Conservation (phyloP, 2,888 invertebrate genomes). For the Eupithecia exiguata region DNA sequence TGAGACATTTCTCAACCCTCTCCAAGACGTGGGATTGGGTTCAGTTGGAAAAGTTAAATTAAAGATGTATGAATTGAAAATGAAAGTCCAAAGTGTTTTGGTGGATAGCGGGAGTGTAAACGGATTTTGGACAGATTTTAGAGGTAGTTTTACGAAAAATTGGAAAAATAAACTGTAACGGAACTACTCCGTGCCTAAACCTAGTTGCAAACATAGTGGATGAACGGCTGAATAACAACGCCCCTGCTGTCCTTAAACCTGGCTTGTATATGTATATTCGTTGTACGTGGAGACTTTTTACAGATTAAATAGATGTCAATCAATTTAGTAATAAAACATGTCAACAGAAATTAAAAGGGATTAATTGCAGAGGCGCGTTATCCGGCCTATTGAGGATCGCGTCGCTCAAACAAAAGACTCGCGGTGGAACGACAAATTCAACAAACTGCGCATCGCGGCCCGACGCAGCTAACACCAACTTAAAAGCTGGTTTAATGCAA, state of each 20-base stretch:
- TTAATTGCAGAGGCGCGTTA: not conserved
- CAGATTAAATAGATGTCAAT: not conserved
- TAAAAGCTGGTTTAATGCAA: slow-evolving; percentile 3
- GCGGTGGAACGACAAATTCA: slow-evolving; percentile 43
- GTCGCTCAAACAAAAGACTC: slow-evolving; percentile 36
- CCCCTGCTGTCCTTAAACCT: not conserved
- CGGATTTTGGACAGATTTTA: not conserved
- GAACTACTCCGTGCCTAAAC: not conserved
- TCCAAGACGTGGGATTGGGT: not conserved
- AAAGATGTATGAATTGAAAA: not conserved
- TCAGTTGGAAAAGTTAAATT: not conserved
- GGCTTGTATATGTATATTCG: no score
- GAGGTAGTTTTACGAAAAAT: not conserved
- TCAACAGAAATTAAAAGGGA: slow-evolving; percentile 5
- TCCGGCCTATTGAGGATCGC: slow-evolving; percentile 33
- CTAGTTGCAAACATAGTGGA: not conserved
- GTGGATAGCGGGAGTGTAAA: not conserved
- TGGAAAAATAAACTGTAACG: not conserved
- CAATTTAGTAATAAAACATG: slow-evolving; percentile 29
- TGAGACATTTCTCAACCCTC: slow-evolving; percentile 11
- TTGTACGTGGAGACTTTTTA: not conserved
- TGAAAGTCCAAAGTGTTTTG: not conserved
- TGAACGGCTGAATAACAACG: not conserved
- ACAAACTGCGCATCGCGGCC: slow-evolving; percentile 29
- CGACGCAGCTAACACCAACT: not conserved